These are phyloP conservation scores for Orchesella flavescens DNA, from an alignment of 2,888 invertebrate genomes.

Conservation along the genomic window DNA sequence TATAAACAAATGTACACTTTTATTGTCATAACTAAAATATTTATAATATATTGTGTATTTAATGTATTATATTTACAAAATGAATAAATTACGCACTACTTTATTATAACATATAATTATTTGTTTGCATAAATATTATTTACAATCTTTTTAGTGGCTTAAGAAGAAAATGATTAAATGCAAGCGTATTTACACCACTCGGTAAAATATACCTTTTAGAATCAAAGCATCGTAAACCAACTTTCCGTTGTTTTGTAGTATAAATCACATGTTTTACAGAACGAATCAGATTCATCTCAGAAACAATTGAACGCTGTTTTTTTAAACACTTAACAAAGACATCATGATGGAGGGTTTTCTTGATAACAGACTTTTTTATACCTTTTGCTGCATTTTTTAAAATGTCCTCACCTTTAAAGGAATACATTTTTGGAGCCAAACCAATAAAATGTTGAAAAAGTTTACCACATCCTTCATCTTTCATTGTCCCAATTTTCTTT, in stretches of 20 bases:
- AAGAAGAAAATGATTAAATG: conserved; percentile 43
- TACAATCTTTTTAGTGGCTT: too few relatives aligned
- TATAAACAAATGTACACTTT: too few relatives aligned
- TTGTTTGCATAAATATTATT: too few relatives aligned
- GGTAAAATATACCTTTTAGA: conserved; percentile 56
- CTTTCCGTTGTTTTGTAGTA: conserved; percentile 33
- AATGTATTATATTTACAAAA: too few relatives aligned
- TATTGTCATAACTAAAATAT: too few relatives aligned
- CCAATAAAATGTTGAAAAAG: conserved; percentile 69
- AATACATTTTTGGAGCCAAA: conserved; percentile 63
- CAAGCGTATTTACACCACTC: conserved; percentile 53
- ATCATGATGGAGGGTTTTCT: conserved; percentile 6
- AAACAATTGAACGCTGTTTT: conserved; percentile 1
- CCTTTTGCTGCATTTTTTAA: conserved; percentile 62
- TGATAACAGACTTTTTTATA: conserved; percentile 33
- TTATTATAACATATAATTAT: too few relatives aligned
- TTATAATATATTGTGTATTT: too few relatives aligned
- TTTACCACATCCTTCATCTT: conserved; percentile 70
- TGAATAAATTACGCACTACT: too few relatives aligned
- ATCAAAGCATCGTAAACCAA: conserved; percentile 48
- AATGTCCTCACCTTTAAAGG: conserved; percentile 5
- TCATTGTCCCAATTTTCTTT: conserved; percentile 70
- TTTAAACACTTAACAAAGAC: conserved; percentile 26
- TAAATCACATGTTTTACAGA: conserved; percentile 36
- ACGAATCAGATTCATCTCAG: conserved; percentile 27